Base-by-base conservation (phyloP, 2,888 invertebrate species). In the Tachystola acroxantha region DNA sequence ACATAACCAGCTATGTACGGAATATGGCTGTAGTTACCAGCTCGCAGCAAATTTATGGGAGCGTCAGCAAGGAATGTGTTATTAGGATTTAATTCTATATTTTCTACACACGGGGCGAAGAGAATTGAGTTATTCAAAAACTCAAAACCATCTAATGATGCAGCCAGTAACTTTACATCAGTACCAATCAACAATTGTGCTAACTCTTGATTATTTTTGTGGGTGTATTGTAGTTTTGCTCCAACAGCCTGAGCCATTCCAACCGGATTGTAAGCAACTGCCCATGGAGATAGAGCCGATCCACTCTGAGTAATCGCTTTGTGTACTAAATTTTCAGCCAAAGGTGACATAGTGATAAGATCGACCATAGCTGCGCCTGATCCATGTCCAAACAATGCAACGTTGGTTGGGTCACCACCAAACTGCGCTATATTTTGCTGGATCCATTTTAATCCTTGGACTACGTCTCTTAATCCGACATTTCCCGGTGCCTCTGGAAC, bases 391-490 rank as follows among this genome's bases (percentile, higher is more conserved):
- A 94, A 88, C 0, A 96, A 66, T 0, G 95, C 92, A 1, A 96
- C 89, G 49, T 92, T 91, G 27, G 89, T 88, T 0, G 91, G 90
- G 69, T 96, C 91, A 1, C 95, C 96, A 6, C 94, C 93, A 62
- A 96, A 95, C 30, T 87, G 79, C 1, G 54, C 78, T 25, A 94
- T 93, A 61, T 96, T 93, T 34, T 90, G 85, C 48, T 90, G 88
- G 0, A 94, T 86, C 94, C 94, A 94, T 44, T 88, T 68, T 36
- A 97, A 75, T 1, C 93, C 95, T 76, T 94, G 88, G 43, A 93
- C 89, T 45, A 97, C 93, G 65, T 97, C 97, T 64, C 92, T 91
- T 13, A 97, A 71, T 0, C 96, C 97, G 47, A 94, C 91, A 65
- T 97, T 97, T 0, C 97, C 96, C 0, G 93, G 91, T 1, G 91